phyloP scores from a whole-genome alignment of 2,888 invertebrate genomes.

The Bombyx huttoni region DNA sequence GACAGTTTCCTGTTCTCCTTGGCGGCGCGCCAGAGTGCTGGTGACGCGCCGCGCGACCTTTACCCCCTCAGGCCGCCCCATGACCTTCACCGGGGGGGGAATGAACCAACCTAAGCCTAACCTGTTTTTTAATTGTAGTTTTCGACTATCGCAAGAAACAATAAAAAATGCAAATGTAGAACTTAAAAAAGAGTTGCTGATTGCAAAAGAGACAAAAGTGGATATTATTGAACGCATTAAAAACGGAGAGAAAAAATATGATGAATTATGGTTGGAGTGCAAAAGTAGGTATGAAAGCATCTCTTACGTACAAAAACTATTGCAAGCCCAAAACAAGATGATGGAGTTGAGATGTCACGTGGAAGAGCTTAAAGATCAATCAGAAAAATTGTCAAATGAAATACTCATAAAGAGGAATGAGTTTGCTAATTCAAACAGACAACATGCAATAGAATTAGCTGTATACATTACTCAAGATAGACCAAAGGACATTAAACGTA shows the following conservation, averaged over 20 bases:
- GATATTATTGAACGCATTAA: constrained; percentile 28
- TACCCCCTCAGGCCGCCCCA: too few relatives aligned
- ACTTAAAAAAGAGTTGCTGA: constrained; percentile 34
- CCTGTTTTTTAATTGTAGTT: constrained; percentile 22
- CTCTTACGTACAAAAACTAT: constrained; percentile 35
- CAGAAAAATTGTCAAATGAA: constrained; percentile 17
- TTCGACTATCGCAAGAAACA: constrained; percentile 28
- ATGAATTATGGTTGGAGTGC: constrained; percentile 36
- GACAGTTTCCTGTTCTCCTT: too few relatives aligned
- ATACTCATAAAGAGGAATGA: constrained; percentile 23
- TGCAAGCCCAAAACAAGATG: constrained; percentile 21
- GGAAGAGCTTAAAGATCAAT: constrained; percentile 20
- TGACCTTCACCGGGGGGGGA: too few relatives aligned
- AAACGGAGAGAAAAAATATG: constrained; percentile 39
- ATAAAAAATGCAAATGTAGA: constrained; percentile 41
- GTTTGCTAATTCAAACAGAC: constrained; percentile 21
- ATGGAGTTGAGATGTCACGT: constrained; percentile 22
- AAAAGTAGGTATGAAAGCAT: constrained; percentile 46
- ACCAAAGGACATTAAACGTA: constrained; percentile 23
- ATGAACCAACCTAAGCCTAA: too few relatives aligned
- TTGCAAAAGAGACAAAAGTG: constrained; percentile 30
- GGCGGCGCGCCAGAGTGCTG: too few relatives aligned
- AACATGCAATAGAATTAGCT: constrained; percentile 35
- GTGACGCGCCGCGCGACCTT: too few relatives aligned
- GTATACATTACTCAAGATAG: constrained; percentile 30